Conservation (phyloP, 2,113 vertebrate species). For the Emydura subglobosa region DNA sequence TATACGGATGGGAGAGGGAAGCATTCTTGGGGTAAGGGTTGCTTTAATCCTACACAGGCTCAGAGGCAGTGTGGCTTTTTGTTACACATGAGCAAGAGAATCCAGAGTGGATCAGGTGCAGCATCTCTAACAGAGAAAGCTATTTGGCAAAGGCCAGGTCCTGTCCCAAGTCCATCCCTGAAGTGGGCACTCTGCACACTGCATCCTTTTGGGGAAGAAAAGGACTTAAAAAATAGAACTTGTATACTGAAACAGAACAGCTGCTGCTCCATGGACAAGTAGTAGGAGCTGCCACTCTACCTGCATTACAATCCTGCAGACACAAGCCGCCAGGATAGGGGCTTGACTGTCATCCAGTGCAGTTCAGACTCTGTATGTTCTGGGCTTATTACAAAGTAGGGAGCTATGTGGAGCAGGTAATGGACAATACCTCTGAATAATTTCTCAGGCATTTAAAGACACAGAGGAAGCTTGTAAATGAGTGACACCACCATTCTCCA, state of each 20-base stretch:
- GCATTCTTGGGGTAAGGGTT: neutral
- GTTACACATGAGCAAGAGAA: neutral
- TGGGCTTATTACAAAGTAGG: neutral
- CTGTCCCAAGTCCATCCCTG: neutral
- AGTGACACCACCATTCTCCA: neutral
- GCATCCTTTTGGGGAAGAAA: neutral
- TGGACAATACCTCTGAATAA: neutral
- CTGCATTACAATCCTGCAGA: neutral
- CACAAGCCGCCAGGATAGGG: accelerated
- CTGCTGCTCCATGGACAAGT: neutral
- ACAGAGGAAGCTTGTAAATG: neutral
- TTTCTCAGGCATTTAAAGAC: neutral
- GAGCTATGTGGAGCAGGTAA: neutral
- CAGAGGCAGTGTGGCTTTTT: neutral
- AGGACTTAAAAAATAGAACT: neutral
- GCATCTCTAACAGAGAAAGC: neutral
- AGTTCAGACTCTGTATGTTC: accelerated
- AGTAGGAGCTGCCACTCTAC: neutral
- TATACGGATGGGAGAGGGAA: neutral
- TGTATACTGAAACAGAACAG: neutral
- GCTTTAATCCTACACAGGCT: neutral
- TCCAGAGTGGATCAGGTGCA: neutral
- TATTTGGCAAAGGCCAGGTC: neutral
- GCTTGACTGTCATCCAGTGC: accelerated
- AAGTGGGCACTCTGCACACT: neutral